A percentile compares a stretch with the other conserved stretches of the same genome.
These are phyloP conservation scores for Todiramphus saurophagus DNA, from an alignment of 2,113 vertebrate species.

Conservation along the genomic window DNA sequence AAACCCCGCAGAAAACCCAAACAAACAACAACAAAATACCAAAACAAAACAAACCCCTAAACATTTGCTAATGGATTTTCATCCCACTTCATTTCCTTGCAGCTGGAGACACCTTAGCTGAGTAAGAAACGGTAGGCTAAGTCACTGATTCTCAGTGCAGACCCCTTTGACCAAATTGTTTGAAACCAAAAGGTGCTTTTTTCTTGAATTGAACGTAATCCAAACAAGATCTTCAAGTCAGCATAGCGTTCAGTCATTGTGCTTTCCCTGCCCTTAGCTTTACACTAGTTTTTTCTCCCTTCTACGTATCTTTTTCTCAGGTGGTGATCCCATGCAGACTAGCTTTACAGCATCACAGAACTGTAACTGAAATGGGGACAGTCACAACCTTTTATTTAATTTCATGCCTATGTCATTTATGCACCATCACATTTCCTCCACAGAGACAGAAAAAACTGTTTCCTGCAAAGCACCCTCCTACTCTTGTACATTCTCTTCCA, in stretches of 20 bases:
- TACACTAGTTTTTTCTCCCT: neutral
- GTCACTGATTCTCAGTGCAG: neutral
- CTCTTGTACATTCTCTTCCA: neutral
- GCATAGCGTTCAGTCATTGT: neutral
- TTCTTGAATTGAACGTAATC: neutral
- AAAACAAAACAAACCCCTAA: neutral
- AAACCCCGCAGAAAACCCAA: too few relatives aligned
- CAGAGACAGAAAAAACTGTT: neutral
- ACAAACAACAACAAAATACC: too few relatives aligned
- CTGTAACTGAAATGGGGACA: neutral
- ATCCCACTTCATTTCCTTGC: neutral
- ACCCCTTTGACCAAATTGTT: neutral
- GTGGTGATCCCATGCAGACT: neutral
- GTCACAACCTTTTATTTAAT: neutral
- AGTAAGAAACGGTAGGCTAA: neutral
- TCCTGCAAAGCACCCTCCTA: neutral
- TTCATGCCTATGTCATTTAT: neutral
- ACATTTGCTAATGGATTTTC: neutral
- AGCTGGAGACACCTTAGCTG: neutral
- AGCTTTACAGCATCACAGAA: neutral
- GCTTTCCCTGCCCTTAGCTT: neutral
- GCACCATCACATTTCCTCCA: neutral
- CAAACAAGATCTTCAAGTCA: neutral
- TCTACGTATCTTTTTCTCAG: neutral
- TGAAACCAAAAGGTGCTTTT: neutral